Percentiles rank a stretch among this genome's conserved stretches.
Evolutionary conservation across 2,113 vertebrate genomes (phyloP).

Genomic region (Rhabdornis inornatus): DNA sequence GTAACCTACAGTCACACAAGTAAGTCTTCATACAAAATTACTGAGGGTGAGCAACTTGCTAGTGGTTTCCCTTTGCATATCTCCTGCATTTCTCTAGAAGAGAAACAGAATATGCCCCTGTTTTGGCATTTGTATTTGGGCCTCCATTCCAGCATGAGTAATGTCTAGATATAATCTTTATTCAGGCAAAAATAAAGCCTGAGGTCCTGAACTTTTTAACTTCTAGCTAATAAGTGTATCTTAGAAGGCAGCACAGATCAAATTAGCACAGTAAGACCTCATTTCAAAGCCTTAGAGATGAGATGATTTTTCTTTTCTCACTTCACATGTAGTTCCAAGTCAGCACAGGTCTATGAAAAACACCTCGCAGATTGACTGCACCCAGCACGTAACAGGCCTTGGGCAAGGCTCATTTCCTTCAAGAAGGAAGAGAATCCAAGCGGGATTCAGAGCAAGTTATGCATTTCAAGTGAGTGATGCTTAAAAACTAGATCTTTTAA

Average conservation of each 20-base stretch:
- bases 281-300: background rate
- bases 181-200: background rate
- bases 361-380: background rate
- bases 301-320: background rate
- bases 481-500: background rate
- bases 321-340: background rate
- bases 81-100: background rate
- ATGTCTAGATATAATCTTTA: background rate
- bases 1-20: background rate
- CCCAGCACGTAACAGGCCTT: background rate
- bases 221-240: background rate
- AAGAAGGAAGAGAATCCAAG: background rate
- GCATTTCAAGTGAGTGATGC: background rate
- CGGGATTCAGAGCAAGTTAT: background rate
- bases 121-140: background rate
- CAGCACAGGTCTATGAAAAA: rapidly evolving
- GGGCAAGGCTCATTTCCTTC: background rate
- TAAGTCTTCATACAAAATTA: background rate
- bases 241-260: rapidly evolving
- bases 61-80: background rate
- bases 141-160: background rate
- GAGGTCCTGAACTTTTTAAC: background rate
- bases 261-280: background rate
- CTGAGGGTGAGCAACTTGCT: background rate
- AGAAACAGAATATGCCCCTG: background rate